Evolutionary conservation across 2,797 vertebrate genomes (phyloP).

Genomic region (Brachymystax lenok): DNA sequence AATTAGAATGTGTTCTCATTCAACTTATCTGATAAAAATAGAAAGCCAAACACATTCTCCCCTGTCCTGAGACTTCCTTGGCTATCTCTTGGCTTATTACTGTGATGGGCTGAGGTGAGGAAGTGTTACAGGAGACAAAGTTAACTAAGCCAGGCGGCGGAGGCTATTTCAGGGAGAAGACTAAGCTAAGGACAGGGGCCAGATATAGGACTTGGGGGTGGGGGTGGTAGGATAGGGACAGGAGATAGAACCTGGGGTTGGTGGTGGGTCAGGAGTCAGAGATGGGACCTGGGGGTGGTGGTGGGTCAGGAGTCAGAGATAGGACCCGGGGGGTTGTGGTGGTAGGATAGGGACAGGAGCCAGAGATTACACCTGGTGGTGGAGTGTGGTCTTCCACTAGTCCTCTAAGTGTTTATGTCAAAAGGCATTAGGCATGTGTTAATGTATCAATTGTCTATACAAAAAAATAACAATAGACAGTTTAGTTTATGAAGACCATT

Average conservation of each 20-base stretch:
- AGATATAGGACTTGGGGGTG: too few species aligned
- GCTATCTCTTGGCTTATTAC: slow-evolving; percentile 56
- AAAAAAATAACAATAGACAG: not conserved
- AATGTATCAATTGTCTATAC: too few species aligned
- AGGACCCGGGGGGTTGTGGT: too few species aligned
- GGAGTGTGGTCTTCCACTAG: not conserved
- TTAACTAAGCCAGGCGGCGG: slow-evolving; percentile 5
- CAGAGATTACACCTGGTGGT: not conserved
- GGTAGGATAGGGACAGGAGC: not conserved
- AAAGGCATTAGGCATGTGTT: not conserved
- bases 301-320: too few species aligned
- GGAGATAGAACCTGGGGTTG: too few species aligned
- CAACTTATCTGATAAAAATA: not conserved
- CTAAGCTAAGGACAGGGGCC: not conserved
- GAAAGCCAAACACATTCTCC: slow-evolving; percentile 40
- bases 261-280: too few species aligned
- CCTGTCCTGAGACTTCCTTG: slow-evolving; percentile 29
- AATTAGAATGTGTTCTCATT: too few species aligned
- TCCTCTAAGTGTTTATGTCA: not conserved
- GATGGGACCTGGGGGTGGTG: too few species aligned
- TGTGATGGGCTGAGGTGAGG: slow-evolving; percentile 28
- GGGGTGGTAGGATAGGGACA: not conserved
- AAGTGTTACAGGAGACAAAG: slow-evolving; percentile 51
- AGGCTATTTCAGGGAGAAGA: slow-evolving; percentile 2
- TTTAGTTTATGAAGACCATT: not conserved